Evolutionary conservation across 2,113 vertebrate species (phyloP), one percentile per base, ranked within the genome.

Genomic region (Heterocephalus glaber): DNA sequence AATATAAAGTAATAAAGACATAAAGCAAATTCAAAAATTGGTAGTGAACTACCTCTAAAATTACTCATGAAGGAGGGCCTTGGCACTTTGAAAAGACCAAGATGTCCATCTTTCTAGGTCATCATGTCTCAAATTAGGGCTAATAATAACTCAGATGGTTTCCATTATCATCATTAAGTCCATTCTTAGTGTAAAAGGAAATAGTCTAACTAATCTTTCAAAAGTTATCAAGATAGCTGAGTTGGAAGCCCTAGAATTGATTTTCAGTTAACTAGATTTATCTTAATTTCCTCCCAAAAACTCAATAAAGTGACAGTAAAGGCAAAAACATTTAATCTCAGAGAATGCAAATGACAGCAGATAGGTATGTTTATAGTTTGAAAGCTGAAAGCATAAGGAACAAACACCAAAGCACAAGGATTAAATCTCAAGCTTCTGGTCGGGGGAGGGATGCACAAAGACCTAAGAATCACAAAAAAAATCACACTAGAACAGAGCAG

Each of bases 151-250:
- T 70, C 79, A 85, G 38, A 90, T 35, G 16, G 44, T 84, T 92
- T 95, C 52, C 61, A 91, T 82, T 95, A 92, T 89, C 80, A 96
- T 94, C 80, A 92, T 89, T 77, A 92, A 94, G 63, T 63, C 81
- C 26, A 88, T 60, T 95, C 92, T 94, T 84, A 92, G 85, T 74
- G 17, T 95, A 74, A 92, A 95, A 91, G 47, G 30, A 95, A 93
- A 95, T n/a, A 72, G 44, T 92, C 83, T 92, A 88, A 88, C 83
- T 92, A 88, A 88, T 92, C 68, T 96, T 94, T 82, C 72, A 90
- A 95, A 90, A 96, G 63, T 30, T 87, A 93, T 13, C 12, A 86
- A 92, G 54, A 93, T 35, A 86, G 87, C 58, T 68, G 38, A 83
- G 19, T 11, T 95, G n/a, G 49, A 94, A 85, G 58, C 61, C 41